phyloP scores from a whole-genome alignment of 2,113 vertebrate species.

The Baryphthengus martii region DNA sequence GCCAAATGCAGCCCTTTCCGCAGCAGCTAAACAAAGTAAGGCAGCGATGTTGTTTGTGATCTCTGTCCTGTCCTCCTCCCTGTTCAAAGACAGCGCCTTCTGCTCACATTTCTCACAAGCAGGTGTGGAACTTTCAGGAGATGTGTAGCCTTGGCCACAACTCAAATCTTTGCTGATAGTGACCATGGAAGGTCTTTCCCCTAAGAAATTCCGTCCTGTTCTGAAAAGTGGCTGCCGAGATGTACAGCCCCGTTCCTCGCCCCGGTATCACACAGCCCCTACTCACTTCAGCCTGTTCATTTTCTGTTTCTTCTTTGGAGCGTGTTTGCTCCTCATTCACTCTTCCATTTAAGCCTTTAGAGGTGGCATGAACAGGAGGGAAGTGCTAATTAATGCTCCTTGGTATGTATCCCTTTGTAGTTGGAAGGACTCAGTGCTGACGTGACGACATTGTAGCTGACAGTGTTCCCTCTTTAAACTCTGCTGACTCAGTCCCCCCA shows the following conservation, averaged over 20 bases:
- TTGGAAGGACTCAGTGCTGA: conserved; percentile 15
- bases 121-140: not conserved
- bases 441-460: not conserved
- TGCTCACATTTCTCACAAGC: not conserved
- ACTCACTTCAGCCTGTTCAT: not conserved
- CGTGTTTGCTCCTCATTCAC: not conserved
- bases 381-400: not conserved
- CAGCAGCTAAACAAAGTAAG: conserved; percentile 73
- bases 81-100: not conserved
- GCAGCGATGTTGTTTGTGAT: not conserved
- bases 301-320: not conserved
- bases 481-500: conserved; percentile 41
- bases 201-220: not conserved
- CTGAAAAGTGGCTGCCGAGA: not conserved
- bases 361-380: not conserved
- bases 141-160: not conserved
- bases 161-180: not conserved
- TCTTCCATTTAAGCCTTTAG: not conserved
- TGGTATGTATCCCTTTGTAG: not conserved
- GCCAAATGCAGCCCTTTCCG: conserved; percentile 64
- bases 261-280: not conserved
- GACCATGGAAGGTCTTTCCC: not conserved
- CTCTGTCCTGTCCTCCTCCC: not conserved
- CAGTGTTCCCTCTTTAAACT: not conserved
- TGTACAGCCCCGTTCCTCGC: fast-evolving